A percentile compares a stretch with the other conserved stretches of the same genome.
phyloP scores from a whole-genome alignment of 2,888 invertebrate genomes.

The Thumatha senex region DNA sequence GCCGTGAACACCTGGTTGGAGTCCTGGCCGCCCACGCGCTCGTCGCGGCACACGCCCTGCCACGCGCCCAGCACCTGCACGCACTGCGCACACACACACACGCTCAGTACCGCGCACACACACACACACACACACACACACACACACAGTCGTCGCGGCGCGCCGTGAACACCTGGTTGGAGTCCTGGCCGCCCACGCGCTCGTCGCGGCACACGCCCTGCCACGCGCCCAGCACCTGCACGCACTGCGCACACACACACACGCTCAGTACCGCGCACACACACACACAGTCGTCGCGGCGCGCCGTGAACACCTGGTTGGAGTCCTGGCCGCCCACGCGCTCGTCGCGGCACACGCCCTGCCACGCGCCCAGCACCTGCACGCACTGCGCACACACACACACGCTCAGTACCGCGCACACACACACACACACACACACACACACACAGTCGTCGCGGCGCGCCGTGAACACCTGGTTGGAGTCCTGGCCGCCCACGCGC shows the following conservation, averaged over 20 bases:
- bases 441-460: conserved; percentile 86
- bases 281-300: conserved; percentile 78
- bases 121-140: too few species aligned
- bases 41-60: conserved; percentile 94
- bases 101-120: too few species aligned
- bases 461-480: conserved; percentile 90
- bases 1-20: conserved; percentile 91
- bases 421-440: too few species aligned
- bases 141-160: conserved; percentile 86
- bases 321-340: conserved; percentile 91
- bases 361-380: conserved; percentile 92
- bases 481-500: conserved; percentile 91
- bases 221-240: conserved; percentile 92
- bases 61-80: conserved; percentile 93
- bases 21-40: conserved; percentile 91
- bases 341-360: conserved; percentile 93
- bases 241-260: conserved; percentile 82
- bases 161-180: conserved; percentile 90
- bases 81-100: conserved; percentile 78
- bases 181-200: conserved; percentile 91
- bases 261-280: too few species aligned
- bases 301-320: conserved; percentile 90
- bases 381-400: conserved; percentile 84
- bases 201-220: conserved; percentile 94
- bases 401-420: too few species aligned